Evolutionary conservation across 2,113 vertebrate species (phyloP), one percentile per base, ranked within the genome.

Genomic region (Daubentonia madagascariensis): DNA sequence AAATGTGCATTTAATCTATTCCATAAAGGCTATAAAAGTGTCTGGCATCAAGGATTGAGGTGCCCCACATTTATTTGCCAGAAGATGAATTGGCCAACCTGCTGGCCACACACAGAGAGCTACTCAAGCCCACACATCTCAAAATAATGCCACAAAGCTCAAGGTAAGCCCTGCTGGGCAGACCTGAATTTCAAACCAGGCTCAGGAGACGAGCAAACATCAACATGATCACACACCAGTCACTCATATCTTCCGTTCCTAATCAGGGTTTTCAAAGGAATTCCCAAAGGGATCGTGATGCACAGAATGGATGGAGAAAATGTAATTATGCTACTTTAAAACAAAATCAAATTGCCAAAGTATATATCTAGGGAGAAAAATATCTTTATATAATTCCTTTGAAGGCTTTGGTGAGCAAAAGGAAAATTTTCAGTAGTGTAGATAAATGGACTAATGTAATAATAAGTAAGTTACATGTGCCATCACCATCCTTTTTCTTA

Each of bases 201-300:
- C 96, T 98, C 90, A 43, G 91, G 96, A 98, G 97, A 98, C 90
- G 22, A 92, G 90, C 84, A 98, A 97, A 97, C 98, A 98, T 95
- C 98, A 98, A 93, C 96, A 97, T 72, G 95, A 97, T 97, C 96
- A 97, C 93, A 96, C 89, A 97, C 83, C 84, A 97, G 98, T 97
- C 98, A 98, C 94, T 97, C 96, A 91, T 70, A 86, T 96, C 97
- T 96, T 96, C 97, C 80, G 95, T 97, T 98, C 98, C 98, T 98
- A 98, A 98, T 98, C 98, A 98, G 92, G 91, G 97, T 98, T 98
- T 98, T 98, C 98, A 98, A 98, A 98, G 97, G 96, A 97, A 98
- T 98, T 96, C 98, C 98, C 97, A 96, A 97, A 93, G 86, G 70
- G 30, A 95, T 96, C 98, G 76, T 97, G 97, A 98, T 98, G 98